These are phyloP conservation scores for Drosophila setosimentum DNA, from an alignment of 2,888 invertebrate genomes.

Conservation along the genomic window DNA sequence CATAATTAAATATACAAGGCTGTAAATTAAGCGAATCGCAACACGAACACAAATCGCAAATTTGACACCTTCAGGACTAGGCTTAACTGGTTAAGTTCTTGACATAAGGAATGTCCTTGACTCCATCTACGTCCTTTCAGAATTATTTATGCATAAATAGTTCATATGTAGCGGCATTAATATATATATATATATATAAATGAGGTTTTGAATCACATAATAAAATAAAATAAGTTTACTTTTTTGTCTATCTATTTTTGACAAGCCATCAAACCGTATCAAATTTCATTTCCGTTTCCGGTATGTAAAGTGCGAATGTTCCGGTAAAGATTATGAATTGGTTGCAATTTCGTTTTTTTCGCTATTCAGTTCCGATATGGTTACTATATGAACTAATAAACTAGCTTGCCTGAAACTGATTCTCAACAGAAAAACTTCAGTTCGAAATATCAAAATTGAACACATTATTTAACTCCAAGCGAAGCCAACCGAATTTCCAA, in stretches of 20 bases:
- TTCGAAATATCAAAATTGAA: background rate
- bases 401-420: background rate
- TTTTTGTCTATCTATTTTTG: background rate
- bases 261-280: background rate
- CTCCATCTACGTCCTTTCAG: background rate
- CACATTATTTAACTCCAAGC: background rate
- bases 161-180: background rate
- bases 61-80: background rate
- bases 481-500: background rate
- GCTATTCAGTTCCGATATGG: background rate
- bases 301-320: background rate
- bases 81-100: background rate
- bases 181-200: too few relatives aligned
- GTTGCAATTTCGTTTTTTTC: background rate
- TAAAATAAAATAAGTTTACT: background rate
- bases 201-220: background rate
- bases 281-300: background rate
- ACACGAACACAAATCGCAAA: background rate
- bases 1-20: slow-evolving; percentile 42
- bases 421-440: background rate
- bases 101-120: background rate
- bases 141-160: background rate
- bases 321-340: background rate
- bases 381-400: background rate
- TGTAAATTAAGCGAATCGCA: slow-evolving; percentile 44